A percentile compares a stretch with the other conserved stretches of the same genome.
Evolutionary conservation across 2,888 invertebrate species (phyloP).

Genomic region (Hydropsyche betteni): DNA sequence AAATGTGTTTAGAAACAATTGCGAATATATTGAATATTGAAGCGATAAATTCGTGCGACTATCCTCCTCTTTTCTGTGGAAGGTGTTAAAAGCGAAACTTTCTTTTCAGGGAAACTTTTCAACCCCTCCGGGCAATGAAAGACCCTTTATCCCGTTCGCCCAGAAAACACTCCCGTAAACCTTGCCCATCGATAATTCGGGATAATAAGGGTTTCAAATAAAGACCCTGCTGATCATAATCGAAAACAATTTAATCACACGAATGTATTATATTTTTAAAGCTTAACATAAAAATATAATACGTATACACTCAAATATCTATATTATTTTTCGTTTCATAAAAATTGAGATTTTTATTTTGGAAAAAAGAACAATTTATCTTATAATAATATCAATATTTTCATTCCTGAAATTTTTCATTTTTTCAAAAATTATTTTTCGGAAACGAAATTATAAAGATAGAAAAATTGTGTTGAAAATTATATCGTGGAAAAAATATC

Average conservation of each 20-base stretch:
- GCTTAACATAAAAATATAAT: neutral
- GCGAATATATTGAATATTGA: too few species aligned
- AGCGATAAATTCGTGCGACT: too few species aligned
- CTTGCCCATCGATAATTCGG: conserved; percentile 36
- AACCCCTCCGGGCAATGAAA: conserved; percentile 30
- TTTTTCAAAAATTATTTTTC: too few species aligned
- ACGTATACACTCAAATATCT: too few species aligned
- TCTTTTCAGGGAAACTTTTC: conserved; percentile 34
- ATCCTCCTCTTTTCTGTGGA: neutral
- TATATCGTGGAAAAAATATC: too few species aligned
- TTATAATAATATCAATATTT: too few species aligned
- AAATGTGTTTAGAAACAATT: too few species aligned
- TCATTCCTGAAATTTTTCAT: too few species aligned
- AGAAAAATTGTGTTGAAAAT: too few species aligned
- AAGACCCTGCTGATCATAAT: conserved; percentile 28
- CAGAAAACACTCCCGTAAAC: conserved; percentile 32
- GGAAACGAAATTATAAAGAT: too few species aligned
- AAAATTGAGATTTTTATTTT: neutral
- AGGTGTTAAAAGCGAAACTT: conserved; percentile 39
- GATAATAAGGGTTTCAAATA: conserved; percentile 37
- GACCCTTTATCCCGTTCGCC: conserved; percentile 31
- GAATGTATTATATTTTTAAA: conserved; percentile 7
- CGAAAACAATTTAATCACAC: conserved; percentile 34
- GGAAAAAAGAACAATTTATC: neutral
- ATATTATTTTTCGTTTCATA: neutral